Evolutionary conservation across 2,797 vertebrate genomes (phyloP), one percentile per base, ranked within the genome.

Genomic region (Austrolebias charrua): DNA sequence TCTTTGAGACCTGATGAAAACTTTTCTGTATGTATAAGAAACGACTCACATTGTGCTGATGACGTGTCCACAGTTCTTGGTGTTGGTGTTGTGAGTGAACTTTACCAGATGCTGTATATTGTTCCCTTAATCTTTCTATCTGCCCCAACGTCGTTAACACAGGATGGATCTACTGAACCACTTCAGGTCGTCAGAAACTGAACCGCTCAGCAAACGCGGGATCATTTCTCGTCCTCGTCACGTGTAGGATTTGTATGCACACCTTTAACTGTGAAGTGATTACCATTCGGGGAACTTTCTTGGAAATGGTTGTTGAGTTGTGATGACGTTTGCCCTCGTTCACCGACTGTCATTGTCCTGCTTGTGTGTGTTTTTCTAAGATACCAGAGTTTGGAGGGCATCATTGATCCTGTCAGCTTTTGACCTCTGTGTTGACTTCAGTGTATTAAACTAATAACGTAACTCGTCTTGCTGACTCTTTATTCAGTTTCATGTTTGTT

Each of bases 371-470:
- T 90, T 89, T 86, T 86, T 75, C 45, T 90, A 88, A 86, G 80
- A 72, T 79, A 74, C 54, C 73, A 78, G 86, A 79, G 70, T 83
- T 85, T 78, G 48, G 71, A 75, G 68, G 73, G 50, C 68, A 66
- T 82, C 73, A 66, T 77, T 55, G 7, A 70, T 80, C 74, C 70
- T 77, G 85, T 88, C 84, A 86, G 84, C 87, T 86, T 87, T 85
- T 71, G 73, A 84, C 81, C 81, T 91, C 76, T 84, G 86, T 92
- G 90, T 91, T 87, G 78, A 91, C 80, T 87, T 87, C 75, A 88
- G 82, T 92, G 90, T 88, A 90, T 90, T 89, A 88, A 90, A 91
- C 76, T 78, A 77, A 80, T 80, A 74, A 82, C 78, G 55, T 0
- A 56, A 82, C 73, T 20, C 18, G 54, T 14, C 52, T 76, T 6